Conservation (phyloP, 2,888 invertebrate genomes). For the Lithophane semibrunnea region DNA sequence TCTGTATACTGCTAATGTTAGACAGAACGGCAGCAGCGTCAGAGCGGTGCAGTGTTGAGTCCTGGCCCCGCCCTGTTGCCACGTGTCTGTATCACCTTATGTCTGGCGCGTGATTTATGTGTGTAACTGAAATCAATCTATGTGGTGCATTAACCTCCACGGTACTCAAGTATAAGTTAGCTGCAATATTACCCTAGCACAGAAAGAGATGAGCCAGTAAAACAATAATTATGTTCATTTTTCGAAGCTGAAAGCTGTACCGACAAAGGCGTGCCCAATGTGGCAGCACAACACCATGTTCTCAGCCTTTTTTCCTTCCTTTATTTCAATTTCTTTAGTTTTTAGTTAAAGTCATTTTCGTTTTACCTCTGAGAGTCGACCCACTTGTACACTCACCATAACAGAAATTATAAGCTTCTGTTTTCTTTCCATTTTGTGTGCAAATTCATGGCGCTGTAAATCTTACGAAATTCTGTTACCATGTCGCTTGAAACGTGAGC, state of each 20-base stretch:
- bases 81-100: conserved; percentile 28
- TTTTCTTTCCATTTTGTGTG: conserved; percentile 45
- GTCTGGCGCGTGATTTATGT: conserved; percentile 18
- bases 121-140: conserved; percentile 18
- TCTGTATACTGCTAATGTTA: conserved; percentile 33
- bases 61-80: conserved; percentile 42
- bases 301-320: not conserved
- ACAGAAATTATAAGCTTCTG: conserved; percentile 46
- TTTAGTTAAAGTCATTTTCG: not conserved
- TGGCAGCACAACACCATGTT: not conserved
- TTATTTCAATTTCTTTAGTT: not conserved
- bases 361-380: not conserved
- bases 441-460: conserved; percentile 53
- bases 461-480: conserved; percentile 38
- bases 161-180: not conserved
- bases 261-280: not conserved
- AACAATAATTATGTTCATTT: not conserved
- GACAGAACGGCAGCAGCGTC: conserved; percentile 23
- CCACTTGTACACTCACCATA: conserved; percentile 23
- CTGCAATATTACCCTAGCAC: not conserved
- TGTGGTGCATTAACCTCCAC: not conserved
- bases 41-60: conserved; percentile 45
- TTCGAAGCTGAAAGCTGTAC: not conserved
- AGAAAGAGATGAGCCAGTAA: not conserved
- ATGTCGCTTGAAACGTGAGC: conserved; percentile 41